phyloP scores from a whole-genome alignment of 2,797 vertebrate genomes.

The Chrosomus eos region DNA sequence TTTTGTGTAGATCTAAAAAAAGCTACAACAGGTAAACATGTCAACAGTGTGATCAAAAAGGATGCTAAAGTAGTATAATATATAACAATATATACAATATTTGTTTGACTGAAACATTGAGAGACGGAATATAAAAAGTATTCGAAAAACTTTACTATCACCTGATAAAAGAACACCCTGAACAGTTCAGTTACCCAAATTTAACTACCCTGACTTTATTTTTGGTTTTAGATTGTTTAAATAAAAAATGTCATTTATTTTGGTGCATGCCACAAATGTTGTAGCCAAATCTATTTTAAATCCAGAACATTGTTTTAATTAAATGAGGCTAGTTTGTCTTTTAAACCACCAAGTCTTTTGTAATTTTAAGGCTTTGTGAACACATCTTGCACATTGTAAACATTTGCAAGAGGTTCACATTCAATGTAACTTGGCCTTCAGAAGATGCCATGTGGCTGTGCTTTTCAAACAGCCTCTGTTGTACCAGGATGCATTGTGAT shows the following conservation, averaged over 20 bases:
- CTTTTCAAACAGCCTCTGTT: background rate
- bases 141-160: too few species aligned
- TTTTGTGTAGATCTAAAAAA: background rate
- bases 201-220: background rate
- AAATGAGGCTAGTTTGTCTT: background rate
- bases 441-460: conserved; percentile 12
- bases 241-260: background rate
- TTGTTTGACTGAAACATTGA: too few species aligned
- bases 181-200: background rate
- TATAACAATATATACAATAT: too few species aligned
- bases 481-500: conserved; percentile 18
- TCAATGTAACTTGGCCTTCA: background rate
- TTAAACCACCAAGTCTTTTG: background rate
- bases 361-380: background rate
- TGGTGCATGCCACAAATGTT: background rate
- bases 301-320: background rate
- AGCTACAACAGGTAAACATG: background rate
- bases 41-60: background rate
- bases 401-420: background rate
- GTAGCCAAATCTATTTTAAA: background rate
- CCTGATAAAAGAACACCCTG: background rate
- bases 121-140: too few species aligned
- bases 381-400: background rate
- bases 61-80: too few species aligned
- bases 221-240: background rate